phyloP scores from a whole-genome alignment of 2,113 vertebrate species.

The Numenius arquata region DNA sequence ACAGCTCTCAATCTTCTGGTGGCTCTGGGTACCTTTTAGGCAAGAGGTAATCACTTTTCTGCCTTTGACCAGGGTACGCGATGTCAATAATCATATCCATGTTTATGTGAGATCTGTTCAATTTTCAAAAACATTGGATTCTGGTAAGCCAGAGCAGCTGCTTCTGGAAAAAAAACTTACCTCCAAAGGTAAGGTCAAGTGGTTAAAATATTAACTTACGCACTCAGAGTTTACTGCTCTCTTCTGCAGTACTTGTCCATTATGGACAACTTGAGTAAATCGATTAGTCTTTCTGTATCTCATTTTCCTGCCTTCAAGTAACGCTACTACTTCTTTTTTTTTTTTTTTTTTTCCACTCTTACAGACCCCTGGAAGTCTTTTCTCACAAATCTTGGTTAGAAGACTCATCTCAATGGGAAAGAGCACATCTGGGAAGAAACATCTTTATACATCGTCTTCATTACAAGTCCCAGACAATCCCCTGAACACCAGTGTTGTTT shows the following conservation, averaged over 20 bases:
- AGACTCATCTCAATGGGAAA: not conserved
- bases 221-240: not conserved
- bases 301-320: not conserved
- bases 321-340: not conserved
- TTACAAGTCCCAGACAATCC: not conserved
- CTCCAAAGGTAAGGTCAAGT: not conserved
- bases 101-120: not conserved
- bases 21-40: not conserved
- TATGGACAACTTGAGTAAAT: not conserved
- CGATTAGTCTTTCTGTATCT: not conserved
- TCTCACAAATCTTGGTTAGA: not conserved
- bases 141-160: not conserved
- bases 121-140: not conserved
- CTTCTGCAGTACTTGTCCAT: not conserved
- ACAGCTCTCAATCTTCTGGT: not conserved
- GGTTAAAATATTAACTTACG: not conserved
- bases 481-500: not conserved
- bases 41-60: not conserved
- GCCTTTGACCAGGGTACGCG: not conserved
- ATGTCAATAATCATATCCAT: not conserved
- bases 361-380: not conserved
- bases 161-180: not conserved
- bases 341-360: not conserved
- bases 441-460: not conserved
- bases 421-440: not conserved